These are phyloP conservation scores for Gobionotothen gibberifrons DNA, from an alignment of 2,797 vertebrate genomes.

Conservation along the genomic window DNA sequence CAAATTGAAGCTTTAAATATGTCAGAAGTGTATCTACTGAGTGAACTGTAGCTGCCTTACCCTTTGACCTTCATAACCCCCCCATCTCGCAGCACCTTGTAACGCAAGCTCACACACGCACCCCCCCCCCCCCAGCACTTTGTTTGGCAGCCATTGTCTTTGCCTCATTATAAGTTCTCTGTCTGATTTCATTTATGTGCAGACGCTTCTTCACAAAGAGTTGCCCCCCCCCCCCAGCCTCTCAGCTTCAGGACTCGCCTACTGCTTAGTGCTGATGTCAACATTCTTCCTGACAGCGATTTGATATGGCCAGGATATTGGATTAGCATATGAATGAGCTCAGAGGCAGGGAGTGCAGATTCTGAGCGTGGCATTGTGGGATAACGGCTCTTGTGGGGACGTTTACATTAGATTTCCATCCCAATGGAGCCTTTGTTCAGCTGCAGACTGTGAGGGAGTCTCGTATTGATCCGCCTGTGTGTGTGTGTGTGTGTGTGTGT, in stretches of 20 bases:
- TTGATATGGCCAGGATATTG: conserved; percentile 49
- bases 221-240: neutral
- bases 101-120: neutral
- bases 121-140: neutral
- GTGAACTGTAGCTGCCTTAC: neutral
- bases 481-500: neutral
- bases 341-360: conserved; percentile 23
- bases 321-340: conserved; percentile 70
- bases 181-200: conserved; percentile 38
- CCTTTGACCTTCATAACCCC: neutral
- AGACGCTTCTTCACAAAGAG: conserved; percentile 49
- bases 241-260: conserved; percentile 26
- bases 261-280: conserved; percentile 49
- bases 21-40: neutral
- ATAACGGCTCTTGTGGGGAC: conserved; percentile 48
- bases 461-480: conserved; percentile 35
- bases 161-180: conserved; percentile 49
- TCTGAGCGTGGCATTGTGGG: conserved; percentile 50
- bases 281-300: conserved; percentile 54
- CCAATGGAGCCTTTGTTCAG: conserved; percentile 59
- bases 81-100: neutral
- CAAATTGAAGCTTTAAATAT: neutral
- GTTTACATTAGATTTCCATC: conserved; percentile 71
- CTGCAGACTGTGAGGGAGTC: conserved; percentile 33
- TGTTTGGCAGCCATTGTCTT: conserved; percentile 44